Evolutionary conservation across 2,797 vertebrate species (phyloP).

Genomic region (Sebastes itinus): DNA sequence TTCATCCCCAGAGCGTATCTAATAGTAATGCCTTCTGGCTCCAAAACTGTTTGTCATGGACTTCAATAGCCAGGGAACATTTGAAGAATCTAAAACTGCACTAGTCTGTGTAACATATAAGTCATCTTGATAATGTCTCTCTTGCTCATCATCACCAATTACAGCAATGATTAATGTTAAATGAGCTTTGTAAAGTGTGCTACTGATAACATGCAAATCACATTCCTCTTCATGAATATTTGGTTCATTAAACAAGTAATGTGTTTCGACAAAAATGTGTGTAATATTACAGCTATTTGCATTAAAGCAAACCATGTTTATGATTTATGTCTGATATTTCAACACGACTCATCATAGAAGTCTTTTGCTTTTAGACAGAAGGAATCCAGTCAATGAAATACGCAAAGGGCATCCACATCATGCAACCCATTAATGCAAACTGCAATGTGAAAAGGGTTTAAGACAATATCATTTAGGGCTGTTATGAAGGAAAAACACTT

Average conservation of each 20-base stretch:
- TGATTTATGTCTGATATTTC: background rate
- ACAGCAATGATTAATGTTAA: conserved; percentile 12
- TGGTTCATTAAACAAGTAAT: conserved; percentile 19
- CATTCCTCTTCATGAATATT: background rate
- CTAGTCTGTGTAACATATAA: background rate
- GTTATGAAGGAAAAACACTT: conserved; percentile 3
- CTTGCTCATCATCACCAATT: background rate
- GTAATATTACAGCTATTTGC: background rate
- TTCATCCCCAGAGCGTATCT: background rate
- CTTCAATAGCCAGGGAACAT: background rate
- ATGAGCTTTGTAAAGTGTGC: conserved; percentile 6
- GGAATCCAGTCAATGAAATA: background rate
- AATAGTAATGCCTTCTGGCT: conserved; percentile 13
- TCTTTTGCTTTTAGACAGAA: background rate
- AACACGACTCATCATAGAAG: background rate
- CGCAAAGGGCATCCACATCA: background rate
- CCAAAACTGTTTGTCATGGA: background rate
- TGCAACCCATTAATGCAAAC: background rate
- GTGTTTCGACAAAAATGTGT: background rate
- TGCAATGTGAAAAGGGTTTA: background rate
- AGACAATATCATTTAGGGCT: background rate
- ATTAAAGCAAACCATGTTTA: background rate
- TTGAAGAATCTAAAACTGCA: background rate
- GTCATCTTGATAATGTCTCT: conserved; percentile 1
- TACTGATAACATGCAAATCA: background rate